These are phyloP conservation scores for Puffinus mauretanicus DNA, from an alignment of 2,113 vertebrate genomes.

Conservation along the genomic window DNA sequence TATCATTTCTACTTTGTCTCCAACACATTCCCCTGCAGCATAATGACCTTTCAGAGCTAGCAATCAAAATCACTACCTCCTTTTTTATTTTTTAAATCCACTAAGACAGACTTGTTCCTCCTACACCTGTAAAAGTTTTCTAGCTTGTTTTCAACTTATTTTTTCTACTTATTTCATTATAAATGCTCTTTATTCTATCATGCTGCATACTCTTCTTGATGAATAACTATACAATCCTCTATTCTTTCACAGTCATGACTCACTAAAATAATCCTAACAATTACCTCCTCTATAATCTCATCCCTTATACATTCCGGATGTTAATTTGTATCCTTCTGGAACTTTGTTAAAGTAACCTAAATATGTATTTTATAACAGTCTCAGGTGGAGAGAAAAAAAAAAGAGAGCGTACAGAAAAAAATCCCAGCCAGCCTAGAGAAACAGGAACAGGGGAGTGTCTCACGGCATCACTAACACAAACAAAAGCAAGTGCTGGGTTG, in stretches of 20 bases:
- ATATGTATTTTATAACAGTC: not conserved
- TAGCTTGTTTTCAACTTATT: not conserved
- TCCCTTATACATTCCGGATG: not conserved
- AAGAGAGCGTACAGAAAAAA: not conserved
- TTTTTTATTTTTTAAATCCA: not conserved
- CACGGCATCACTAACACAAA: not conserved
- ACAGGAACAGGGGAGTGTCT: not conserved
- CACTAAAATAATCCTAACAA: constrained; percentile 24
- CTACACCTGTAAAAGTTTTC: not conserved
- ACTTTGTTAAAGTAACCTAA: not conserved
- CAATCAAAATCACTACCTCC: not conserved
- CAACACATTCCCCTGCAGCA: not conserved
- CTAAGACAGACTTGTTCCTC: not conserved
- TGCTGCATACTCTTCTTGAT: not conserved
- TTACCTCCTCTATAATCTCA: constrained; percentile 24
- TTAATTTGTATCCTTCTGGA: not conserved
- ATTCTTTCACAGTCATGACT: constrained; percentile 9
- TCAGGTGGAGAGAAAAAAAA: not conserved
- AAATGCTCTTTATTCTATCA: constrained; percentile 11
- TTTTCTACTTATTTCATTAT: not conserved
- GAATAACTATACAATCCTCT: not conserved
- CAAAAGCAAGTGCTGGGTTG: not conserved
- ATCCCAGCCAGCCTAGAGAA: not conserved
- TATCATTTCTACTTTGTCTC: not conserved
- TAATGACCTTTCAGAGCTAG: not conserved